Percentiles rank a stretch among this genome's conserved stretches.
These are phyloP conservation scores for Cebidichthys violaceus DNA, from an alignment of 2,113 vertebrate species.

Conservation along the genomic window DNA sequence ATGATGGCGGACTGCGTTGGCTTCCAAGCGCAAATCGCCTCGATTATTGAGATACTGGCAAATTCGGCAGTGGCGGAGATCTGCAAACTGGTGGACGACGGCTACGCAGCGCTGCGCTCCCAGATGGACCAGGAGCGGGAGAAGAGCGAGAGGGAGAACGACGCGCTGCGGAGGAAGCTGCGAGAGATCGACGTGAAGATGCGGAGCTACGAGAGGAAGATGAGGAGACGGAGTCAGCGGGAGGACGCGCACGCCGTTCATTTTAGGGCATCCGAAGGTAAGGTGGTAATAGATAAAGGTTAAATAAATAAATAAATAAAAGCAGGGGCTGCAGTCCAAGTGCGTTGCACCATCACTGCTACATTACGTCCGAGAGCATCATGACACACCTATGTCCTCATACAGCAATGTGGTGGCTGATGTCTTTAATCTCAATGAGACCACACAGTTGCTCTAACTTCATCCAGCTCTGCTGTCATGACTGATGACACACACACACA, in stretches of 20 bases:
- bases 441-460: background rate
- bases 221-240: constrained; percentile 66
- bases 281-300: background rate
- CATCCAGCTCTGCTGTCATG: background rate
- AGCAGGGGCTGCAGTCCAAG: background rate
- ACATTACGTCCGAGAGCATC: background rate
- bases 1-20: constrained; percentile 75
- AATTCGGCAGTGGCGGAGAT: constrained; percentile 80
- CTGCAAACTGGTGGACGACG: constrained; percentile 78
- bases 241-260: constrained; percentile 54
- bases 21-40: constrained; percentile 77
- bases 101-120: constrained; percentile 70
- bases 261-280: constrained; percentile 64
- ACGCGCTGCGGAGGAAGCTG: constrained; percentile 69
- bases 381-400: background rate
- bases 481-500: background rate
- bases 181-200: constrained; percentile 74
- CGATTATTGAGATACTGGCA: constrained; percentile 75
- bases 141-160: constrained; percentile 68
- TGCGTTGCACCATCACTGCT: background rate
- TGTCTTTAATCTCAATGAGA: background rate
- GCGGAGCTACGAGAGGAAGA: constrained; percentile 72
- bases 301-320: no score
- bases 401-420: background rate
- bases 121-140: constrained; percentile 74